phyloP scores from a whole-genome alignment of 2,113 vertebrate genomes.

The Picathartes gymnocephalus region DNA sequence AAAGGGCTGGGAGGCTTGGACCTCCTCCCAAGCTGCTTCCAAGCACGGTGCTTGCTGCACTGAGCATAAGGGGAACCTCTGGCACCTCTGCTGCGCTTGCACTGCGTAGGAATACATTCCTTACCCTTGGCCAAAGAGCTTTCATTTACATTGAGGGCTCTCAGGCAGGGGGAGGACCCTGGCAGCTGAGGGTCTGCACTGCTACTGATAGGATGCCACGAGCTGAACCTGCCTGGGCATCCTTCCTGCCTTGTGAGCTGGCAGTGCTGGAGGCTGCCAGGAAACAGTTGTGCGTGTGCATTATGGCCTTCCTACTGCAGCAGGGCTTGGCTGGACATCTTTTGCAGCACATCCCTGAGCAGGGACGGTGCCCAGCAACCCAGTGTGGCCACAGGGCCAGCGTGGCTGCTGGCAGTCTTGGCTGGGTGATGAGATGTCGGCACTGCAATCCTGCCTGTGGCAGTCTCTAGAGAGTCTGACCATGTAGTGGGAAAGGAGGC shows the following conservation, averaged over 20 bases:
- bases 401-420: rapidly evolving
- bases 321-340: background rate
- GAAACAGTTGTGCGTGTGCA: rapidly evolving
- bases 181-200: background rate
- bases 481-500: rapidly evolving
- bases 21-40: background rate
- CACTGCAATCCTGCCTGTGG: background rate
- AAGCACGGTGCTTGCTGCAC: background rate
- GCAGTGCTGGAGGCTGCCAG: rapidly evolving
- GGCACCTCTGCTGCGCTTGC: background rate
- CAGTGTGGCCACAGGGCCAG: rapidly evolving
- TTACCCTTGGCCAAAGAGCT: background rate
- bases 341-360: background rate
- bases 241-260: background rate
- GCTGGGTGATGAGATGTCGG: background rate
- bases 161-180: background rate
- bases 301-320: background rate
- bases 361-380: rapidly evolving
- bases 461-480: background rate
- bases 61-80: rapidly evolving
- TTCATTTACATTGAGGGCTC: background rate
- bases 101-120: background rate
- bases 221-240: background rate
- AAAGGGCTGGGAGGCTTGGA: background rate
- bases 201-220: rapidly evolving